Evolutionary conservation across 1,140 invertebrate species (phyloP).

Genomic region (Babylonia areolata): DNA sequence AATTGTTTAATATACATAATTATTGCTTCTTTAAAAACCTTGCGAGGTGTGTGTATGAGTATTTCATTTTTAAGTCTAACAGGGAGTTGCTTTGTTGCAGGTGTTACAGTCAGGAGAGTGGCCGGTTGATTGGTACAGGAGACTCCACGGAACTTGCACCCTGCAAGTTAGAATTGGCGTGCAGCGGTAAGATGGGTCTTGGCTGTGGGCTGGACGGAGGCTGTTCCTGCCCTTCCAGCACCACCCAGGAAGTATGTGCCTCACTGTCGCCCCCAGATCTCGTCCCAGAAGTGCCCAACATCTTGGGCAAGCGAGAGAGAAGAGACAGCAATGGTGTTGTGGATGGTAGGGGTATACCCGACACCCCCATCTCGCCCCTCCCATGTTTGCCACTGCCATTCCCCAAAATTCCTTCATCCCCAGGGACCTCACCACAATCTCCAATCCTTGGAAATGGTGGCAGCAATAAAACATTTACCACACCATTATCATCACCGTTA

Average conservation of each 20-base stretch:
- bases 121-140: slow-evolving; percentile 10
- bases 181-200: slow-evolving; percentile 8
- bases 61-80: too few species aligned
- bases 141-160: background rate
- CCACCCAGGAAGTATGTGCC: slow-evolving; percentile 36
- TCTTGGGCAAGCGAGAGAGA: slow-evolving; percentile 8
- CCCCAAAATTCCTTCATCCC: slow-evolving; percentile 18
- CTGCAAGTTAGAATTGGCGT: slow-evolving; percentile 32
- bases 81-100: slow-evolving; percentile 4
- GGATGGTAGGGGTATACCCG: slow-evolving; percentile 18
- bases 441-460: background rate
- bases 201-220: background rate
- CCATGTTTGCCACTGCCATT: slow-evolving; percentile 33
- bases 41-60: too few species aligned
- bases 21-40: too few species aligned
- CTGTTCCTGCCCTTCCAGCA: background rate
- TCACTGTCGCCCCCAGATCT: slow-evolving; percentile 32
- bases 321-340: slow-evolving; percentile 8
- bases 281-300: background rate
- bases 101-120: slow-evolving; percentile 33
- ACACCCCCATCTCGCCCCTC: slow-evolving; percentile 26
- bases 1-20: too few species aligned
- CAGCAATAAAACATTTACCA: slow-evolving; percentile 9
- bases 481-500: slow-evolving; percentile 2
- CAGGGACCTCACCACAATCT: background rate